Base-by-base conservation (phyloP, 2,113 vertebrate species). In the Pimephales promelas region DNA sequence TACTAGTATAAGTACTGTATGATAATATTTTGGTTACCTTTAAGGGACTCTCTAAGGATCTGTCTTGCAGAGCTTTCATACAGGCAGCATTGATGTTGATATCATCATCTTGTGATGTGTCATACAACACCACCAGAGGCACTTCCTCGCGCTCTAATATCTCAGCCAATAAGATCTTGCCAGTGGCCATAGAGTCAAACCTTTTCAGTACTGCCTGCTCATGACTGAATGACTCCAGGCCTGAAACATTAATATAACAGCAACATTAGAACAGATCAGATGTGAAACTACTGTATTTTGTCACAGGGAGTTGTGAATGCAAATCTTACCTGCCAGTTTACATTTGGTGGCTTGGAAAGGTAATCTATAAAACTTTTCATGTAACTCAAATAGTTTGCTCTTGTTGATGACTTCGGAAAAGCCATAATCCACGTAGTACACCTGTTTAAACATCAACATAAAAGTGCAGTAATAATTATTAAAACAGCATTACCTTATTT, bases 51-150 rank as follows among this genome's bases (percentile, higher is more conserved):
- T 95, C 92, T 66, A 99, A 91, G 0, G 95, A 95, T 89, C 93
- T 96, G 90, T 98, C 97, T 79, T 93, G 94, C 78, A 98, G 83
- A 3, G 94, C 93, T 91, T 96, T 98, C 90, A 97, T 88, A 89
- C 97, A 99, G 83, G 93, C 92, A 31, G 96, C 93, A n/a, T 99
- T 99, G 85, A 99, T 97, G 90, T 99, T 99, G 89, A 99, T 90
- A 34, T 99, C 98, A 1, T 99, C 97, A 78, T 99, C 98, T 88
- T 98, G 97, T 0, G 98, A 98, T 18, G 97, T 99, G 82, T 99
- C 98, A 18, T 99, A 99, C 24, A 99, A 93, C 75, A 99, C 95
- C n/a, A 97, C 94, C 36, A 96, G 90, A 34, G 98, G 98, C 71
- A 88, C 87, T 47, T 95, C 93, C 34, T 93, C 90, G 84, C 94